Conservation (phyloP, 2,888 invertebrate species). For the Phalera bucephala region DNA sequence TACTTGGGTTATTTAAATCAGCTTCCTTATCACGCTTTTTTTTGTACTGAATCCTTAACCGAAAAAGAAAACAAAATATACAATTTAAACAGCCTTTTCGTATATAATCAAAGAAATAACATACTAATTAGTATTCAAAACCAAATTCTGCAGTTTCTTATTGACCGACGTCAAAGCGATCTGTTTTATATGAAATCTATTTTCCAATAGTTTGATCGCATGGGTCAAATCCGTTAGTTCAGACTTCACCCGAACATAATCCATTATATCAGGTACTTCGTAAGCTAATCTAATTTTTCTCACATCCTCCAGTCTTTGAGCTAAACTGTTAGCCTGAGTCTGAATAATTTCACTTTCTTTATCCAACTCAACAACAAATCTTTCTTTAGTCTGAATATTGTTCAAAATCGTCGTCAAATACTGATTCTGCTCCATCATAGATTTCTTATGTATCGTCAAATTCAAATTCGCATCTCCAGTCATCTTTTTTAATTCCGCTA, state of each 20-base stretch:
- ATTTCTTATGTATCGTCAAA: constrained; percentile 81
- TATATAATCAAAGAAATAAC: too few species aligned
- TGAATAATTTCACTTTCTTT: constrained; percentile 60
- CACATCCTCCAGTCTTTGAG: constrained; percentile 57
- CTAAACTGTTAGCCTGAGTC: constrained; percentile 60
- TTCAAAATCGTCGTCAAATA: constrained; percentile 65
- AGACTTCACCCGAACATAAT: constrained; percentile 79
- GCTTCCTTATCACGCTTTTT: too few species aligned
- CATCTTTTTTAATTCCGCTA: constrained; percentile 82
- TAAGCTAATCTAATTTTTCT: constrained; percentile 64
- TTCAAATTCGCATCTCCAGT: constrained; percentile 83
- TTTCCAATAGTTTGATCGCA: constrained; percentile 58
- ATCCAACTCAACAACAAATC: constrained; percentile 62
- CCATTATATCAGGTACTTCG: constrained; percentile 82
- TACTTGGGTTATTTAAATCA: too few species aligned
- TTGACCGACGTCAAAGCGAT: constrained; percentile 61
- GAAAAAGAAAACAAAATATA: not conserved
- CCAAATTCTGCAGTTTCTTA: constrained; percentile 46
- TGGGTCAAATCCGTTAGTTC: constrained; percentile 72
- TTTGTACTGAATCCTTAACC: too few species aligned
- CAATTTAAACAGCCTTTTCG: too few species aligned
- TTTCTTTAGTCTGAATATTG: constrained; percentile 61
- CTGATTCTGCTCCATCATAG: constrained; percentile 75
- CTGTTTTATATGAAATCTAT: constrained; percentile 58
- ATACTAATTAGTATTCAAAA: constrained; percentile 1